Evolutionary conservation across 1,140 invertebrate genomes (phyloP), one percentile per base, ranked within the genome.

Genomic region (Drosophila asahinai): DNA sequence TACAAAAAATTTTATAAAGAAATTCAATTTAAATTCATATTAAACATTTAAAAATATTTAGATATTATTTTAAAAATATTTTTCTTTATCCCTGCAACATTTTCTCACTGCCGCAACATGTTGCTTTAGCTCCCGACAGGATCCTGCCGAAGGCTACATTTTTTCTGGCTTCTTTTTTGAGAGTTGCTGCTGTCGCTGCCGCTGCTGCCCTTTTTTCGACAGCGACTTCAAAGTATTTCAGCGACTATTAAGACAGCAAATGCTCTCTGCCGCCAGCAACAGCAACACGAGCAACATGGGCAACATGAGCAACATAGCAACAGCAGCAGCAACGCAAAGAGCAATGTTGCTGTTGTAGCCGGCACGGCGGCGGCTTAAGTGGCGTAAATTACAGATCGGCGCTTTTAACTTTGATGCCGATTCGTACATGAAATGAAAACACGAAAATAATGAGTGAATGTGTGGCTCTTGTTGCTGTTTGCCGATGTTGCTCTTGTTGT

Each of bases 381-480:
- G 83, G 91, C 86, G 86, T 91, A 92, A 92, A 92, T 92, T 92
- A 92, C 87, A 92, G 91, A 86, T 92, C 91, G 91, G 91, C 91
- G 82, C 79, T 81, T 92, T 92, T 92, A 92, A 92, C 91, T 92
- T 92, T 92, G 91, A 92, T 75, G 91, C 81, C 72, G 81, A 92
- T 86, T 92, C 91, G 91, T 92, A 92, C 91, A 92, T 91, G 91
- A 92, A 92, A 92, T 91, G 91, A 92, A 92, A 92, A 92, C 91
- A 92, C 91, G 91, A 91, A 81, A 89, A 89, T 92, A 92, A 92
- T 92, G 91, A 92, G 91, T 80, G 77, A 78, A 70, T 78, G 47
- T 70, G 64, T 48, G 72, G 73, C 61, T 81, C 60, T 49, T 66
- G 66, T 45, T 65, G 61, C 30, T 82, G 63, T 59, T 55, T 58